Conservation (phyloP, 2,888 invertebrate genomes). For the Linnaemya vulpina region DNA sequence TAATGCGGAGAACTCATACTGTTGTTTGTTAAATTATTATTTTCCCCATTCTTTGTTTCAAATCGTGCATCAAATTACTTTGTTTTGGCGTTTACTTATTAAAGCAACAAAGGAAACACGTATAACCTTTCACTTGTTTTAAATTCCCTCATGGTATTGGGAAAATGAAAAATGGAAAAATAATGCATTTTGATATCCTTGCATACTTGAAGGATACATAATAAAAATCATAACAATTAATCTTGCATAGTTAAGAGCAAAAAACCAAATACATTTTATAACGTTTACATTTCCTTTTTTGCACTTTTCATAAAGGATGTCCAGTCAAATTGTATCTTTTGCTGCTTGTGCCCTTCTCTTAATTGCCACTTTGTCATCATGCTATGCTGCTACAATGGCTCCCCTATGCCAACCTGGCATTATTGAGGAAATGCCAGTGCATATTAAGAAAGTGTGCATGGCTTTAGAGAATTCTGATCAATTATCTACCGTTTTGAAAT, state of each 20-base stretch:
- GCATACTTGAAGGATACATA: not conserved
- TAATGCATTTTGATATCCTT: constrained; percentile 59
- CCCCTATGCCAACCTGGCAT: constrained; percentile 85
- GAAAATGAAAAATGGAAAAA: constrained; percentile 54
- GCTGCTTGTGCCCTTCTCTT: constrained; percentile 74
- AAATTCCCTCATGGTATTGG: constrained; percentile 51
- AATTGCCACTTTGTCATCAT: constrained; percentile 73
- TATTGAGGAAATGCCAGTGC: constrained; percentile 85
- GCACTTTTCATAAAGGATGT: constrained; percentile 75
- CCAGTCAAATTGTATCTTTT: constrained; percentile 77
- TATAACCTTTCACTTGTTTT: constrained; percentile 64
- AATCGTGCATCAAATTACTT: constrained; percentile 50
- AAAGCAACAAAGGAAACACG: constrained; percentile 46
- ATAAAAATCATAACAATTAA: constrained; percentile 21
- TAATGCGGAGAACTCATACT: constrained; percentile 21
- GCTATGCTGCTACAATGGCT: constrained; percentile 81
- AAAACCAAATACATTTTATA: not conserved
- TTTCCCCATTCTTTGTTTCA: not conserved
- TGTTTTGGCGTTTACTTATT: constrained; percentile 27
- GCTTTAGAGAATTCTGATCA: constrained; percentile 84
- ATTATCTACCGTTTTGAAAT: constrained; percentile 80
- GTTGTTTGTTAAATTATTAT: constrained; percentile 1
- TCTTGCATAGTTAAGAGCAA: constrained; percentile 7
- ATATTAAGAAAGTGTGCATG: constrained; percentile 85
- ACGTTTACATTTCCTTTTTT: constrained; percentile 5